phyloP scores from a whole-genome alignment of 2,797 vertebrate genomes.

The Enteromius treurensis region DNA sequence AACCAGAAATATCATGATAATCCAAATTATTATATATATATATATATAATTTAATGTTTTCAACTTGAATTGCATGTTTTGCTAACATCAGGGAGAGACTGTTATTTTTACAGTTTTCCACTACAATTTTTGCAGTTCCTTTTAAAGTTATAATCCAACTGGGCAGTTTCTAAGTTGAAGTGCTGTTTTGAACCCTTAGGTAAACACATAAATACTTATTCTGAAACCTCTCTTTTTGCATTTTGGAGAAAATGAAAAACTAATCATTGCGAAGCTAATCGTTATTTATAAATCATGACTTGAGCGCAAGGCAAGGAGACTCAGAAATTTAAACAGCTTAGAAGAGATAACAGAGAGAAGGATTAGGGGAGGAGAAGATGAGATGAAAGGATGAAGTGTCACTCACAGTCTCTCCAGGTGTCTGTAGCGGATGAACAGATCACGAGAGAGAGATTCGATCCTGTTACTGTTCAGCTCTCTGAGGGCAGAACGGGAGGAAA shows the following conservation, averaged over 20 bases:
- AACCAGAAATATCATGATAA: background rate
- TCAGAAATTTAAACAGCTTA: conserved; percentile 1
- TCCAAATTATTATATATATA: background rate
- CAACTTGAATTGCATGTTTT: background rate
- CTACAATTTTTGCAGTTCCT: background rate
- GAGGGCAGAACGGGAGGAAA: conserved; percentile 14
- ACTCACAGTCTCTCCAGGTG: conserved; percentile 69
- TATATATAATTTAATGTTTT: background rate
- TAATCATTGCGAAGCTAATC: conserved; percentile 8
- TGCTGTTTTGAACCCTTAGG: background rate
- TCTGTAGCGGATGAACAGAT: conserved; percentile 63
- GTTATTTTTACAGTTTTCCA: background rate
- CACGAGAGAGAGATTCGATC: conserved; percentile 59
- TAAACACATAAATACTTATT: background rate
- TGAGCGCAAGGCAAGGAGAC: conserved; percentile 13
- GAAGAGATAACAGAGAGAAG: background rate
- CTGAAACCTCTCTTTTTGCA: background rate
- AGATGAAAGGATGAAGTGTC: conserved; percentile 5
- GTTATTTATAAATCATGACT: background rate
- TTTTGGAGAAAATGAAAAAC: background rate
- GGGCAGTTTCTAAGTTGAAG: background rate
- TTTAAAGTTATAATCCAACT: background rate
- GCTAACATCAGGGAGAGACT: background rate
- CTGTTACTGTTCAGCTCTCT: conserved; percentile 70
- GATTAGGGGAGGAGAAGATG: background rate